Conservation (phyloP, 2,113 vertebrate genomes). For the Phycodurus eques region DNA sequence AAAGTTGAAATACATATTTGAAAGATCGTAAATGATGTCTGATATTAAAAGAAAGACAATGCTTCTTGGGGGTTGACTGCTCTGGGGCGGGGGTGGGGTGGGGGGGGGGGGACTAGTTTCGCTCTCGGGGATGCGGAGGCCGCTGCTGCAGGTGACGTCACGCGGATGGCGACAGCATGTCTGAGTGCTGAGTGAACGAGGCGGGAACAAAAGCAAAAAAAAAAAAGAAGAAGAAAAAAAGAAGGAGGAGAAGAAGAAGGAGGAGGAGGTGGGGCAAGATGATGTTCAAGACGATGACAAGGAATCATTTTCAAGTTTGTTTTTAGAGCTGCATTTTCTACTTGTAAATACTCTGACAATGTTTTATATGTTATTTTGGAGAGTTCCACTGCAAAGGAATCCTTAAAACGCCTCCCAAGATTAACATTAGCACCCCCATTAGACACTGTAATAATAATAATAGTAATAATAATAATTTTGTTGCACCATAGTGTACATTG, state of each 20-base stretch:
- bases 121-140: constrained; percentile 34
- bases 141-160: constrained; percentile 71
- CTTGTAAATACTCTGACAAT: not conserved
- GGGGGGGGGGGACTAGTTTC: constrained; percentile 66
- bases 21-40: not conserved
- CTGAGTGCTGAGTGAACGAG: constrained; percentile 77
- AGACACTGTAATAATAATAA: no score
- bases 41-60: not conserved
- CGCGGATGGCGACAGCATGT: constrained; percentile 80
- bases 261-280: constrained; percentile 25
- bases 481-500: no score
- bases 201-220: constrained; percentile 72
- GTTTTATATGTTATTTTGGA: not conserved
- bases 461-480: no score
- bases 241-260: constrained; percentile 21
- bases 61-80: constrained; percentile 2
- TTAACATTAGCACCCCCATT: no score
- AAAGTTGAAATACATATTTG: not conserved
- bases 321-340: not conserved
- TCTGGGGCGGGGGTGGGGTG: constrained; percentile 6
- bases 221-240: constrained; percentile 22
- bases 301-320: constrained; percentile 1
- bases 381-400: not conserved
- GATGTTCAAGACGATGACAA: constrained; percentile 13
- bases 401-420: no score